Evolutionary conservation across 2,113 vertebrate genomes (phyloP), one percentile per base, ranked within the genome.

Genomic region (Anoura caudifer): DNA sequence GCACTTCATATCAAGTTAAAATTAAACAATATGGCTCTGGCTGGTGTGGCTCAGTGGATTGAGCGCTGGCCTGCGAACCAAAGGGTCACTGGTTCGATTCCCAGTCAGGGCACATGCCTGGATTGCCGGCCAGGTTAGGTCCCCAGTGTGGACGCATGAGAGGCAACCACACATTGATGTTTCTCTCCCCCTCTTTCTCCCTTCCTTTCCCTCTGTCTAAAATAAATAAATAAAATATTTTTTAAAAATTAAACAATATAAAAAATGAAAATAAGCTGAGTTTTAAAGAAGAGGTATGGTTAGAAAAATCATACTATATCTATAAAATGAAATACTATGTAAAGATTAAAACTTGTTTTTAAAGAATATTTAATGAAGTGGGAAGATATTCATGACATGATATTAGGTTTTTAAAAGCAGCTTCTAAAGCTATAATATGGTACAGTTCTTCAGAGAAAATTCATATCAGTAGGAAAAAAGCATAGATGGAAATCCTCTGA

Each of bases 291-390:
- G 24, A 86, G 7, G 12, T 82, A 17, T 33, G 28, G 16, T 81
- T 79, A 82, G 54, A 91, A 81, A 87, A 87, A 41, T 61, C 22
- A 41, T 38, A 54, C 45, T 22, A 6, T 75, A 76, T 16, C 54
- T 80, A 26, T 87, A 38, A 75, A 95, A 87, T 80, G 22, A 86
- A 87, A 79, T 59, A 56, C 16, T 81, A 52, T 81, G 1, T 95
- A 54, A 91, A 10, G 22, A 91, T 86, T 41, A 95, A 87, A 72
- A 73, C 54, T 91, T 83, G 22, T 14, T 94, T 87, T 75, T 85
- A 50, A 89, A 70, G 52, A 76, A 76, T 59, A 50, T 69, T 59
- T 92, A 70, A 43, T 72, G 33, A 76, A 75, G 75, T 87, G 52
- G 24, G 61, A 87, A 82, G 38, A 77, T 63, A 28, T 9, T 45